A percentile compares a stretch with the other conserved stretches of the same genome.
Evolutionary conservation across 2,888 invertebrate species (phyloP).

Genomic region (Gisinianus flammeolus): DNA sequence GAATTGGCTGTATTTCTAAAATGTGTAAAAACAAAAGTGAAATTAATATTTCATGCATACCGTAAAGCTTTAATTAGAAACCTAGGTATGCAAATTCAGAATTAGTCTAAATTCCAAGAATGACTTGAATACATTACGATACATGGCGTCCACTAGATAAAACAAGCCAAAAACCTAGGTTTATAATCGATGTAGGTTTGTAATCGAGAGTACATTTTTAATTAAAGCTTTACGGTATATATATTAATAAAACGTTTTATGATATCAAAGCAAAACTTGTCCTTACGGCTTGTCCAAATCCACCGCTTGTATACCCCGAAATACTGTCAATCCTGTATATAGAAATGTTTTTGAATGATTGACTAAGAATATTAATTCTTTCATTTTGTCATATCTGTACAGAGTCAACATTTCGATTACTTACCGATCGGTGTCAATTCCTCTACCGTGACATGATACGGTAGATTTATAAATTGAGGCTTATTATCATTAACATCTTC

Average conservation of each 20-base stretch:
- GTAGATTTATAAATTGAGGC: conserved; percentile 77
- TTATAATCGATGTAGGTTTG: too few relatives aligned
- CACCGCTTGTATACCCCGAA: conserved; percentile 78
- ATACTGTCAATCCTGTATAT: conserved; percentile 77
- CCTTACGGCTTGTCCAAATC: conserved; percentile 77
- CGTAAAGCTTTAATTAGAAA: too few relatives aligned
- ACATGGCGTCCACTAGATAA: too few relatives aligned
- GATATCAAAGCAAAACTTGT: not conserved
- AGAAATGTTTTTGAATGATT: not conserved
- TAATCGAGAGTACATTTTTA: too few relatives aligned
- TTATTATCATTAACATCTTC: conserved; percentile 65
- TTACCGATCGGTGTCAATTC: conserved; percentile 79
- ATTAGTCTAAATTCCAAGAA: not conserved
- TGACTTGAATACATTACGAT: too few relatives aligned
- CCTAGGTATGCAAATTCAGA: not conserved
- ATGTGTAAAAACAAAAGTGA: too few relatives aligned
- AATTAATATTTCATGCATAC: too few relatives aligned
- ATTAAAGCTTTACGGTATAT: too few relatives aligned
- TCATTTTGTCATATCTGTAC: not conserved
- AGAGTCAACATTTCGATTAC: conserved; percentile 45
- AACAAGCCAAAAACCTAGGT: too few relatives aligned
- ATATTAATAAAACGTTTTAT: too few relatives aligned
- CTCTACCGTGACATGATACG: conserved; percentile 79
- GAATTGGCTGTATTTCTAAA: conserved; percentile 81
- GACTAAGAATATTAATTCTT: conserved; percentile 9